Conservation (phyloP, 2,888 invertebrate genomes). For the Drosophila diplacantha region DNA sequence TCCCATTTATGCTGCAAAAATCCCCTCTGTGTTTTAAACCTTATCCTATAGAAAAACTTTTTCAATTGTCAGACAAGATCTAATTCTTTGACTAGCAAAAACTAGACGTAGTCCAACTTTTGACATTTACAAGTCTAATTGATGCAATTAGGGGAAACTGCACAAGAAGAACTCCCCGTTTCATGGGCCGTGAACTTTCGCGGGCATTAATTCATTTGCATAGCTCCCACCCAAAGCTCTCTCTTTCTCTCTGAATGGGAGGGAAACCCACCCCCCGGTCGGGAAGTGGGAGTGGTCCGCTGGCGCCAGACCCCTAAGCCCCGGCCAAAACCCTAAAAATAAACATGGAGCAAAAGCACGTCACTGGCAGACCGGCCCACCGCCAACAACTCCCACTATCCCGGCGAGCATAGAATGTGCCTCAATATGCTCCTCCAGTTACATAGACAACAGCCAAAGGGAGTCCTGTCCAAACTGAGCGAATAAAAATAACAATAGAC, state of each 20-base stretch:
- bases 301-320: constrained; percentile 41
- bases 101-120: neutral
- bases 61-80: neutral
- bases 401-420: constrained; percentile 37
- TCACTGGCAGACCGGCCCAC: constrained; percentile 18
- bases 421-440: constrained; percentile 39
- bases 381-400: constrained; percentile 3
- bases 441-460: constrained; percentile 23
- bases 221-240: constrained; percentile 21
- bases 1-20: too few relatives aligned
- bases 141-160: constrained; percentile 30
- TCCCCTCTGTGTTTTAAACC: too few relatives aligned
- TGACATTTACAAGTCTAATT: constrained; percentile 20
- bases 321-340: constrained; percentile 48
- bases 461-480: constrained; percentile 3
- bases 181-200: constrained; percentile 16
- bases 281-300: constrained; percentile 13
- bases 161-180: constrained; percentile 8
- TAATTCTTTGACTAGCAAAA: neutral
- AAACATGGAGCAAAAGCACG: constrained; percentile 39
- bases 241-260: neutral
- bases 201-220: constrained; percentile 38
- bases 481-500: constrained; percentile 26
- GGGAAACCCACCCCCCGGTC: neutral
- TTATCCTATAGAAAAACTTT: too few relatives aligned